Percentiles rank a stretch among this genome's conserved stretches.
Conservation (phyloP, 2,888 invertebrate genomes). For the Parnassius orleans region DNA sequence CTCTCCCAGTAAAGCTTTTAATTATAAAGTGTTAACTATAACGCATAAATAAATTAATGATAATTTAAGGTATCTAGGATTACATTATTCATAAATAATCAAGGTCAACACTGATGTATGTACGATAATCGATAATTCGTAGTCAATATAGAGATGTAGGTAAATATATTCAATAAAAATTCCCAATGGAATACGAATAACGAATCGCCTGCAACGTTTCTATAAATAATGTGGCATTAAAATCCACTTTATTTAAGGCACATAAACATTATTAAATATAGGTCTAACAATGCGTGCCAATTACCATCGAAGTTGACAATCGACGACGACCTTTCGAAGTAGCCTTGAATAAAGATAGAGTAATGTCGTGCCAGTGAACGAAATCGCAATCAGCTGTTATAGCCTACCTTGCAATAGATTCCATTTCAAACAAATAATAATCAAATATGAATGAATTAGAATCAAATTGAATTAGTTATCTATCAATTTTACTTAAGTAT, state of each 20-base stretch:
- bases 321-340: constrained; percentile 15
- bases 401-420: background rate
- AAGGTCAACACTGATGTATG: no score
- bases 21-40: no score
- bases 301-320: constrained; percentile 7
- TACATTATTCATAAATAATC: no score
- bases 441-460: no score
- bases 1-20: no score
- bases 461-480: no score
- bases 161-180: background rate
- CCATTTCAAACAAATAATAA: no score
- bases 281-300: constrained; percentile 8
- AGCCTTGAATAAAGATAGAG: constrained; percentile 10
- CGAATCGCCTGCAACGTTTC: constrained; percentile 13
- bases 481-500: no score
- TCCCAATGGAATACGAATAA: background rate
- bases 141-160: background rate
- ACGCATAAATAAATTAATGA: no score
- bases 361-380: constrained; percentile 4
- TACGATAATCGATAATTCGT: no score
- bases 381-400: constrained; percentile 12
- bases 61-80: no score
- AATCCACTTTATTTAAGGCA: constrained; percentile 17
- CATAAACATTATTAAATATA: constrained; percentile 6
- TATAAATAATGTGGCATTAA: constrained; percentile 16